phyloP scores from a whole-genome alignment of 2,888 invertebrate species.

The Tachina lurida region DNA sequence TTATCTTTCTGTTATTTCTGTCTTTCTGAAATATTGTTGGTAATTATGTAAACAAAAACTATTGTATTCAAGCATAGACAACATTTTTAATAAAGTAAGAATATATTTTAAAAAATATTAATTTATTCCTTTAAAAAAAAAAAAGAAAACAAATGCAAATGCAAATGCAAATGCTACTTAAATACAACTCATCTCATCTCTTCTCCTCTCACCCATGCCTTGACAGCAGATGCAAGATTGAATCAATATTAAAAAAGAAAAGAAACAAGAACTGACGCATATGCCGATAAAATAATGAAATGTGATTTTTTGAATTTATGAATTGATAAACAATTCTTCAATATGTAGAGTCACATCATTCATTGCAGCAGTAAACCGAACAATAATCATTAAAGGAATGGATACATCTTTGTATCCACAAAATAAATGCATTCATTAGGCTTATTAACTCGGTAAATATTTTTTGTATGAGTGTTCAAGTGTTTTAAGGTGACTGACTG shows the following conservation, averaged over 20 bases:
- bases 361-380: not conserved
- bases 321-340: not conserved
- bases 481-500: conserved; percentile 35
- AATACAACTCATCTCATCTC: not conserved
- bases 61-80: conserved; percentile 29
- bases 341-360: conserved; percentile 3
- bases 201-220: not conserved
- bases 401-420: conserved; percentile 44
- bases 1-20: conserved; percentile 13
- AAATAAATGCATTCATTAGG: conserved; percentile 64
- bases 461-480: not conserved
- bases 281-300: conserved; percentile 65
- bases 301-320: conserved; percentile 33
- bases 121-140: conserved; percentile 25
- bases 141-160: not conserved
- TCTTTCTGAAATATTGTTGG: conserved; percentile 47
- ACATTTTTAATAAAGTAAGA: conserved; percentile 19
- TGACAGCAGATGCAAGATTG: conserved; percentile 12
- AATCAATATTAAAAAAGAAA: conserved; percentile 54
- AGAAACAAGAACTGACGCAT: conserved; percentile 55
- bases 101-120: conserved; percentile 10
- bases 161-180: conserved; percentile 40
- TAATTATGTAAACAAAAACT: conserved; percentile 63
- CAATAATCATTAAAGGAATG: conserved; percentile 34
- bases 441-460: conserved; percentile 59